These are phyloP conservation scores for Todiramphus chloris DNA, from an alignment of 2,113 vertebrate genomes.

Conservation along the genomic window DNA sequence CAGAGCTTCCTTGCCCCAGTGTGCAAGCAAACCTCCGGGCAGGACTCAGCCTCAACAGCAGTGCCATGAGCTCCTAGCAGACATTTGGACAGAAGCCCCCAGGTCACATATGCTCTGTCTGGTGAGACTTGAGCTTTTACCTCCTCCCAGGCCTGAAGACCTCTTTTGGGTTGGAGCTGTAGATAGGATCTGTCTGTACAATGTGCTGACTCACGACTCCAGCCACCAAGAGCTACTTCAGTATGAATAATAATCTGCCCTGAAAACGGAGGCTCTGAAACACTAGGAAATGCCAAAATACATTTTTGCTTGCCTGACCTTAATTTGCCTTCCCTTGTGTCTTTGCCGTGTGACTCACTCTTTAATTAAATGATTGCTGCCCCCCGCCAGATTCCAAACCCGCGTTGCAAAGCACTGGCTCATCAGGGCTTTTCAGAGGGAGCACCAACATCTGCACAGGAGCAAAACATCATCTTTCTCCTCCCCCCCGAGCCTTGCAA, in stretches of 20 bases:
- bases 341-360: conserved; percentile 19
- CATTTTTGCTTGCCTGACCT: conserved; percentile 40
- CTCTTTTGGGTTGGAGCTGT: neutral
- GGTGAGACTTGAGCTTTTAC: neutral
- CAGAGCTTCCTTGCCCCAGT: neutral
- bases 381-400: conserved; percentile 23
- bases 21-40: neutral
- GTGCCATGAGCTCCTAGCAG: neutral
- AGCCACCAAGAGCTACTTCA: neutral
- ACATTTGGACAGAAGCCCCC: neutral
- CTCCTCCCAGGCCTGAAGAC: neutral
- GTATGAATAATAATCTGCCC: neutral
- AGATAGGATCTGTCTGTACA: neutral
- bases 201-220: neutral
- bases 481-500: neutral
- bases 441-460: neutral
- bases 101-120: neutral
- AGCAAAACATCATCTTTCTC: neutral
- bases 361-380: conserved; percentile 62
- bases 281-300: neutral
- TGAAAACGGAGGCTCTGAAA: neutral
- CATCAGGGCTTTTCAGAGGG: neutral
- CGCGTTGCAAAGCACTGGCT: neutral
- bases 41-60: rapidly evolving
- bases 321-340: conserved; percentile 25